Evolutionary conservation across 1,140 invertebrate species (phyloP).

Genomic region (Drosophila tani): DNA sequence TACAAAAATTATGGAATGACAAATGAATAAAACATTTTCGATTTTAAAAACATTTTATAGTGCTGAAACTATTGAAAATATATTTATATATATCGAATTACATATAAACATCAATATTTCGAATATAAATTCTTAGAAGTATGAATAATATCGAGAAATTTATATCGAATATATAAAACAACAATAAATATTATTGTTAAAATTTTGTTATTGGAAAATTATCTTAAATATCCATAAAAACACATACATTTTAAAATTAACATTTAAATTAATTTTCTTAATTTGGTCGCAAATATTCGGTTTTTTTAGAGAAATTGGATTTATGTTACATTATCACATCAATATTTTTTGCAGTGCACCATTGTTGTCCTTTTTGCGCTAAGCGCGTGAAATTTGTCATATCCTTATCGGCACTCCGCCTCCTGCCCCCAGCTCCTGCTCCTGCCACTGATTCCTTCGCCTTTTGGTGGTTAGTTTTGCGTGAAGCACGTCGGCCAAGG

Average conservation of each 20-base stretch:
- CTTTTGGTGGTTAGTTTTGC: conserved; percentile 65
- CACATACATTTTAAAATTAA: no score
- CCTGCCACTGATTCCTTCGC: conserved; percentile 11
- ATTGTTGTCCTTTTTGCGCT: conserved; percentile 48
- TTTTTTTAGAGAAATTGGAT: no score
- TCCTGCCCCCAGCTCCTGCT: not conserved
- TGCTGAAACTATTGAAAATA: no score
- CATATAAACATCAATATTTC: no score
- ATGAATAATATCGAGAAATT: no score
- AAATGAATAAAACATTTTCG: no score
- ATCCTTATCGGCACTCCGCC: conserved; percentile 63
- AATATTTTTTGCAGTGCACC: conserved; percentile 2
- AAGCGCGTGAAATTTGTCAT: conserved; percentile 78
- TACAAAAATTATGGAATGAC: no score
- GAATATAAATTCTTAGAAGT: no score
- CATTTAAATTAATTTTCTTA: not conserved
- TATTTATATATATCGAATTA: no score
- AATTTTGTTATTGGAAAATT: not conserved
- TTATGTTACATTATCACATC: not conserved
- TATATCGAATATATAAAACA: no score
- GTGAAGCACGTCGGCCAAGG: conserved; percentile 47
- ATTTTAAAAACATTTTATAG: no score
- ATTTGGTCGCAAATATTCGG: no score
- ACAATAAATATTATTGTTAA: not conserved
- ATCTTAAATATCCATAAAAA: not conserved